These are phyloP conservation scores for Lampris incognitus DNA, from an alignment of 2,113 vertebrate genomes.

Conservation along the genomic window DNA sequence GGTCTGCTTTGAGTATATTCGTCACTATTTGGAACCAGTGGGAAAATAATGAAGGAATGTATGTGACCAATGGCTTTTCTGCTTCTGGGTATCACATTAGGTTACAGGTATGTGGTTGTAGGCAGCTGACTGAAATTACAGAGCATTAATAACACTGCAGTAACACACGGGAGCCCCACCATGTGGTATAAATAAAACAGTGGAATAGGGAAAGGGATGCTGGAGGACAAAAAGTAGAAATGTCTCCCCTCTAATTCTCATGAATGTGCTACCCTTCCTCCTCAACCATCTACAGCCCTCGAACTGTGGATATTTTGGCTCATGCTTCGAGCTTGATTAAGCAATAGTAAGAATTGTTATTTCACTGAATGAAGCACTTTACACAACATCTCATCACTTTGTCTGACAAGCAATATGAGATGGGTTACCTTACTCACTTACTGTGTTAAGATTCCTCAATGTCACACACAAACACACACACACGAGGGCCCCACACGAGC, in stretches of 20 bases:
- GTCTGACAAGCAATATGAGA: constrained; percentile 18
- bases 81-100: constrained; percentile 43
- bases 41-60: constrained; percentile 57
- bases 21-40: constrained; percentile 65
- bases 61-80: constrained; percentile 28
- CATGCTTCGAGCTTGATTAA: neutral
- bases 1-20: constrained; percentile 56
- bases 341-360: neutral
- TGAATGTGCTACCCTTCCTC: constrained; percentile 41
- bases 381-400: constrained; percentile 31
- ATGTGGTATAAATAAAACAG: constrained; percentile 79
- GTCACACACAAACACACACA: neutral
- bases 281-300: neutral
- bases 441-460: neutral
- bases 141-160: constrained; percentile 71
- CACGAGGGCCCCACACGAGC: constrained; percentile 2
- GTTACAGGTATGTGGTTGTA: constrained; percentile 26
- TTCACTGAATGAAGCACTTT: neutral
- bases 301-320: constrained; percentile 5
- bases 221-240: constrained; percentile 47
- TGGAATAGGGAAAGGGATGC: constrained; percentile 59
- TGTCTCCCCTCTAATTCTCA: constrained; percentile 38
- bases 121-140: constrained; percentile 71
- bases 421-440: constrained; percentile 18
- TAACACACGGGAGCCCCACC: constrained; percentile 50